Percentiles rank a stretch among this genome's conserved stretches.
phyloP scores from a whole-genome alignment of 53 echinoderm and acorn worm species.

The Glandiceps talaboti region DNA sequence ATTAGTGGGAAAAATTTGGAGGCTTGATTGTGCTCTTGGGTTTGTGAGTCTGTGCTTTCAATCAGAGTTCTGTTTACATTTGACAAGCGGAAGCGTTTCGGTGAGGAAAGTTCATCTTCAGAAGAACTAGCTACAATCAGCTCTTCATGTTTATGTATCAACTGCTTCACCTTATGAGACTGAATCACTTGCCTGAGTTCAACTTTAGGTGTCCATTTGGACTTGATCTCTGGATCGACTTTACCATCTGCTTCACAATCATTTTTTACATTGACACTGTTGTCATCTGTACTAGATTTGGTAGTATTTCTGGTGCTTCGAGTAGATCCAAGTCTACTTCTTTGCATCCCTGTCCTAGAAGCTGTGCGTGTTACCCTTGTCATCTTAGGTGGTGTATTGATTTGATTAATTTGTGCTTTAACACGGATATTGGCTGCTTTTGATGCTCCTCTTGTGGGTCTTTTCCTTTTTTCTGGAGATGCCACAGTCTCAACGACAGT shows the following conservation, averaged over 20 bases:
- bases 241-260: not conserved
- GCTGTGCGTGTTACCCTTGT: not conserved
- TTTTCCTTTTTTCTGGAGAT: not conserved
- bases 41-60: not conserved
- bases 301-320: slow-evolving; percentile 14
- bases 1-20: not conserved
- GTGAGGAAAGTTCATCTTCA: slow-evolving; percentile 48
- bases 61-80: not conserved
- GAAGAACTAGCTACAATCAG: slow-evolving; percentile 39
- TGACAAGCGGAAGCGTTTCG: slow-evolving; percentile 8
- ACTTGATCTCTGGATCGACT: not conserved
- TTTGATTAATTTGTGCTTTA: not conserved
- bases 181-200: not conserved
- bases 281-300: not conserved
- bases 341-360: not conserved
- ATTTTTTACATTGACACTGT: not conserved
- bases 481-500: not conserved
- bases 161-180: slow-evolving; percentile 47
- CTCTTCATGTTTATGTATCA: slow-evolving; percentile 67
- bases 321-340: slow-evolving; percentile 3
- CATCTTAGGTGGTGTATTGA: not conserved
- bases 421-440: not conserved
- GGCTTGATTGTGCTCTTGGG: not conserved
- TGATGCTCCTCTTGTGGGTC: not conserved
- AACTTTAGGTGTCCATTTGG: not conserved